Base-by-base conservation (phyloP, 2,113 vertebrate genomes). In the Neomonachus schauinslandi region DNA sequence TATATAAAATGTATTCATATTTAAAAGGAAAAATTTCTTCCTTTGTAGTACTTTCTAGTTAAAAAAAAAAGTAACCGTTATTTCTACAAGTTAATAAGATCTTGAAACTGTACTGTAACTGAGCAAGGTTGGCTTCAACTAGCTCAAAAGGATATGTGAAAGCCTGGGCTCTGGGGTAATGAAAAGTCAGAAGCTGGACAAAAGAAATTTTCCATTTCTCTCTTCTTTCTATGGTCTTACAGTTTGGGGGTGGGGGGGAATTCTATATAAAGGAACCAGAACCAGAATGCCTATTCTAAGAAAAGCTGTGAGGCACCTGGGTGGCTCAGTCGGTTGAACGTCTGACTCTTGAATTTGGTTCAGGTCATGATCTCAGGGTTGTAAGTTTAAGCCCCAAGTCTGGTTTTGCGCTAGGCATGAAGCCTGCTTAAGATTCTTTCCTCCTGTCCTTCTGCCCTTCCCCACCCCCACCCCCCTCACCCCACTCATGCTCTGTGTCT, bases 1-100 rank as follows among this genome's bases (percentile, higher is more conserved):
- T 31, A 51, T 1, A 84, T 21, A 95, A 80, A 93, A 71, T 93
- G 42, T 33, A 81, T 91, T 97, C 61, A 84, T 59, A 84, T 49
- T 97, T 33, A 92, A 90, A 89, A 79, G 57, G 28, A n/a, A 81
- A 71, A 36, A 89, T 72, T 53, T 86, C 59, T 89, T 86, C 61
- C 51, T 80, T 81, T 91, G 55, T 33, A 65, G 4, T 57, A 96
- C 8, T 42, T 93, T 84, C 51, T 61, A 94, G 5, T 86, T 76
- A 36, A 72, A 91, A 95, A 53, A 53, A 67, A 67, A 67, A 16
- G 33, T 8, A 21, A 87, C 1, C 53, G 18, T 51, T 84, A 69
- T 74, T 91, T 89, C 63, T 55, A 65, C 46, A 71, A 77, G 12
- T 80, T 57, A 74, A 71, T 85, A 85, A 92, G 93, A 89, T 86